Percentiles rank a stretch among this genome's conserved stretches.
These are phyloP conservation scores for Dilophus febrilis DNA, from an alignment of 2,888 invertebrate species.

Conservation along the genomic window DNA sequence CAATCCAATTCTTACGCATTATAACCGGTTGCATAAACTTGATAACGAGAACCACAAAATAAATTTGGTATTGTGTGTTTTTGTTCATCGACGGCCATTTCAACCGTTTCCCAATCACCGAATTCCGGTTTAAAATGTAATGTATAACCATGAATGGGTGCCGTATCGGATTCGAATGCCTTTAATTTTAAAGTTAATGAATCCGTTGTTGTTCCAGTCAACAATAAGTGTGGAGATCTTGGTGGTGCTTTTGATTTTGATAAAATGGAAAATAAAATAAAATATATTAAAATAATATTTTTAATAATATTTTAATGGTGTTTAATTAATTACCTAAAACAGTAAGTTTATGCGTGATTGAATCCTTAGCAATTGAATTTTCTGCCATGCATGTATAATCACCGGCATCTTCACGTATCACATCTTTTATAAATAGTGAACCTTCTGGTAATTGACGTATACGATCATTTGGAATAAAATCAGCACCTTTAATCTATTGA, in stretches of 20 bases:
- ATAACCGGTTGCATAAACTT: constrained; percentile 82
- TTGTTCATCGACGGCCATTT: constrained; percentile 58
- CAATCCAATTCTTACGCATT: constrained; percentile 47
- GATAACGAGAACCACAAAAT: constrained; percentile 85
- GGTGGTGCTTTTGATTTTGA: too few species aligned
- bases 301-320: not conserved
- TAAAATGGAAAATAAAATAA: too few species aligned
- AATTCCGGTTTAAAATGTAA: constrained; percentile 89
- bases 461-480: constrained; percentile 63
- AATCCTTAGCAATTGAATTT: constrained; percentile 83
- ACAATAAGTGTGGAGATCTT: constrained; percentile 54
- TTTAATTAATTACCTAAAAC: constrained; percentile 48
- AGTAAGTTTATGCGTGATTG: constrained; percentile 74
- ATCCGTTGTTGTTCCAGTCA: constrained; percentile 59
- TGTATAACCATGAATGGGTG: constrained; percentile 82
- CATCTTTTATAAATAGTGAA: constrained; percentile 75
- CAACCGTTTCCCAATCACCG: constrained; percentile 82
- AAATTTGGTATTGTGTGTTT: constrained; percentile 75
- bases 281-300: not conserved
- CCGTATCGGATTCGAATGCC: constrained; percentile 59
- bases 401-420: constrained; percentile 77
- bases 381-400: constrained; percentile 82
- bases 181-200: constrained; percentile 55
- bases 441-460: constrained; percentile 77
- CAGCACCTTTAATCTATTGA: constrained; percentile 59